Base-by-base conservation (phyloP, 2,797 vertebrate genomes). In the Coendou prehensilis region DNA sequence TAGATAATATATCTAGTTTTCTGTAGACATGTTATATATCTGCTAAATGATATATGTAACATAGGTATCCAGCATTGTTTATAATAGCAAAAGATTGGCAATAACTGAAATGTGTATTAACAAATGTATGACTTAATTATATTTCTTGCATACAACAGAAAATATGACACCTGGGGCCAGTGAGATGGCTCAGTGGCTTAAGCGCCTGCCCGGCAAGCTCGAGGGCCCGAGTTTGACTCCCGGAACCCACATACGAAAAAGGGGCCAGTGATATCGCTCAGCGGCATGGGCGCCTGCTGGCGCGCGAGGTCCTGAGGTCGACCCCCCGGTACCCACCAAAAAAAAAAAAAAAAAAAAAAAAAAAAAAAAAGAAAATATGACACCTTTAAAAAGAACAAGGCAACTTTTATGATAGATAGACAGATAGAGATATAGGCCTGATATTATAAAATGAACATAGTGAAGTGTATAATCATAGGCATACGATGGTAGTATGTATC, bases 71-170 rank as follows among this genome's bases (percentile, higher is more conserved):
- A 87, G 5, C 17, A 89, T 61, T 92, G 37, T 45, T 85, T 80
- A 81, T 67, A 67, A 88, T 33, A 79, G 20, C 33, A 89, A 92
- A 80, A 86, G 2, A 52, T 45, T 81, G 52, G 20, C 57, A 67
- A 50, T 63, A 89, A 76, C 22, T 37, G 86, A 94, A 82, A 86
- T 89, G n/a, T 52, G 54, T 64, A 64, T 89, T 73, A 73, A 81
- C 45, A 67, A 23, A 79, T 9, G 1, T n/a, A 15, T 81, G 52
- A 91, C 33, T 64, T 64, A 87, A 56, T 81, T 47, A 71, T 59
- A 81, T 13, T 67, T n/a, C 9, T 22, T 63, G 67, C 0, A 61
- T 69, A 50, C 26, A 37, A 89, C 41, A 89, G 75, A 45, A 67
- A 33, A 54, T 81, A 59, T 33, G 11, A 59, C 45, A 37, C 10